phyloP scores from a whole-genome alignment of 2,113 vertebrate species.

The Takifugu bimaculatus region DNA sequence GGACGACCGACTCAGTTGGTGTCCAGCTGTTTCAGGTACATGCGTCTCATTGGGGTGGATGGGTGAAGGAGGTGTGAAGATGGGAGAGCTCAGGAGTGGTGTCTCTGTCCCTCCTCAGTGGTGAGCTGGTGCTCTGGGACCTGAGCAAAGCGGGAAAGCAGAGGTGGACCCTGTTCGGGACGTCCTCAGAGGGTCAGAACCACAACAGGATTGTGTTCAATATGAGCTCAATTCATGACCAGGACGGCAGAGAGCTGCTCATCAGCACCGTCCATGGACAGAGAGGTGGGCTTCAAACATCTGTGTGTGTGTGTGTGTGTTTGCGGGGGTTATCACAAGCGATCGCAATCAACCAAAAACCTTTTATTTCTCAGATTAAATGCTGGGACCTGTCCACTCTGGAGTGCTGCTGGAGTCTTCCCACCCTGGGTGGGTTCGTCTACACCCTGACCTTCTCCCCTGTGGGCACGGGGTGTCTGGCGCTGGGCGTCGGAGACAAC shows the following conservation, averaged over 20 bases:
- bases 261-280: slow-evolving; percentile 96
- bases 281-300: slow-evolving; percentile 74
- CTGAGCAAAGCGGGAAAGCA: slow-evolving; percentile 81
- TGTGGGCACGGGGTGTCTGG: slow-evolving; percentile 83
- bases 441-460: slow-evolving; percentile 89
- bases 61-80: neutral
- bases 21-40: slow-evolving; percentile 89
- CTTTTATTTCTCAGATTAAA: slow-evolving; percentile 77
- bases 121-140: slow-evolving; percentile 91
- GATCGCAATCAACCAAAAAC: no score
- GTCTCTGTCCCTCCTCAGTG: slow-evolving; percentile 64
- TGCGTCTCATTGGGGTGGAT: neutral
- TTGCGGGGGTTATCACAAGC: neutral
- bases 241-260: slow-evolving; percentile 78
- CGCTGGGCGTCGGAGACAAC: slow-evolving; percentile 88
- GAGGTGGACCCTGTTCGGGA: slow-evolving; percentile 82
- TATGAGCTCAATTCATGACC: slow-evolving; percentile 73
- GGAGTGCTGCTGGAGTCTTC: slow-evolving; percentile 90
- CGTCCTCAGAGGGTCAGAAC: slow-evolving; percentile 85
- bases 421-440: slow-evolving; percentile 89
- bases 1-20: slow-evolving; percentile 77
- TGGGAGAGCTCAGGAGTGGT: neutral
- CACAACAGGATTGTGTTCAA: slow-evolving; percentile 94
- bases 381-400: slow-evolving; percentile 89
- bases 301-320: no score